Evolutionary conservation across 2,888 invertebrate species (phyloP).

Genomic region (Temnothorax rugatulus): DNA sequence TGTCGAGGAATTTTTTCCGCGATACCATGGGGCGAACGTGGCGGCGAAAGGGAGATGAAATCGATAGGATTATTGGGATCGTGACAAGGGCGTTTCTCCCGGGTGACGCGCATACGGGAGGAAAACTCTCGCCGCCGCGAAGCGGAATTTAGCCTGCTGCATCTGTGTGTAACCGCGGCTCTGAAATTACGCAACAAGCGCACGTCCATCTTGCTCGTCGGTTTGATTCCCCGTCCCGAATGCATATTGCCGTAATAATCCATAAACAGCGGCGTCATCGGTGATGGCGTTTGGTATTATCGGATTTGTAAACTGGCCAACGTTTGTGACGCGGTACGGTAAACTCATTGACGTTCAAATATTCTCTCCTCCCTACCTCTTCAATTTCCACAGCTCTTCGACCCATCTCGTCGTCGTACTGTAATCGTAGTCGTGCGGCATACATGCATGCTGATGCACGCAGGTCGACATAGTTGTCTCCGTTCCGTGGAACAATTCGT

Average conservation of each 20-base stretch:
- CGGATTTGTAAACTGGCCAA: slow-evolving; percentile 77
- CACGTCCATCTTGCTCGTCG: slow-evolving; percentile 37
- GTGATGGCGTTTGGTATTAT: slow-evolving; percentile 77
- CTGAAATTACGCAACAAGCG: slow-evolving; percentile 32
- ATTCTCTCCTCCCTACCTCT: slow-evolving; percentile 51
- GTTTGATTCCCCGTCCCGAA: slow-evolving; percentile 19
- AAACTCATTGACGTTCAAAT: slow-evolving; percentile 68
- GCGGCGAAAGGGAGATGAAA: slow-evolving; percentile 36
- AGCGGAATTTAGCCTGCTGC: slow-evolving; percentile 39
- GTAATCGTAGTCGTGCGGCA: slow-evolving; percentile 46
- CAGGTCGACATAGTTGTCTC: slow-evolving; percentile 44
- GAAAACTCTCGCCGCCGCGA: slow-evolving; percentile 25
- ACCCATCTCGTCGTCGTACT: slow-evolving; percentile 41
- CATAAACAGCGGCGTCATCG: slow-evolving; percentile 71
- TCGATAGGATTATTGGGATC: slow-evolving; percentile 55
- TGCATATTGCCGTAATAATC: slow-evolving; percentile 71
- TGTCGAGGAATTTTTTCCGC: slow-evolving; percentile 47
- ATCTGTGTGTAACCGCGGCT: slow-evolving; percentile 44
- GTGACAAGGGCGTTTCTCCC: slow-evolving; percentile 32
- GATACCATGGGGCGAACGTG: not conserved
- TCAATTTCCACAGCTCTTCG: slow-evolving; percentile 52
- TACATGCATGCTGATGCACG: slow-evolving; percentile 49
- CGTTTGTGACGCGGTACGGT: slow-evolving; percentile 66
- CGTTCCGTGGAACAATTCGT: slow-evolving; percentile 39
- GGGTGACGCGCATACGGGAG: slow-evolving; percentile 6